A percentile compares a stretch with the other conserved stretches of the same genome.
Evolutionary conservation across 2,888 invertebrate genomes (phyloP).

Genomic region (Caenorhabditis uteleia): DNA sequence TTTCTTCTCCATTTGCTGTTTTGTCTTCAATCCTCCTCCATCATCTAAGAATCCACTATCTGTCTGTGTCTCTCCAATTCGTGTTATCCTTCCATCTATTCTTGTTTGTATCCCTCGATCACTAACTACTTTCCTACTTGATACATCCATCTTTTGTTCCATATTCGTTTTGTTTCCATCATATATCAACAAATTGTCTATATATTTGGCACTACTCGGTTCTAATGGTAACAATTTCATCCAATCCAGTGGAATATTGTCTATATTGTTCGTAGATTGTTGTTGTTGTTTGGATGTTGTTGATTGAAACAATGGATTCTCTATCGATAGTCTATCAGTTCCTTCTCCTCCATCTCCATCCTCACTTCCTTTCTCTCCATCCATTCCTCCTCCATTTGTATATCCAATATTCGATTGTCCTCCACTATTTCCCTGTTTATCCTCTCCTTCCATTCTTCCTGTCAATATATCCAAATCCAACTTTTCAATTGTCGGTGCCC

Average conservation of each 20-base stretch:
- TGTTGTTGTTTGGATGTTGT: too few relatives aligned
- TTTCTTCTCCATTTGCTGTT: too few relatives aligned
- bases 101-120: too few relatives aligned
- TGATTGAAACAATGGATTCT: slow-evolving; percentile 21
- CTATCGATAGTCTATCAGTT: too few relatives aligned
- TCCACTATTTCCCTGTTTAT: not conserved
- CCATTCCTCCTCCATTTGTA: not conserved
- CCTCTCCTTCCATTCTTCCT: not conserved
- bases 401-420: too few relatives aligned
- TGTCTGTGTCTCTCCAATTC: too few relatives aligned
- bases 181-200: slow-evolving; percentile 10
- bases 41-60: too few relatives aligned
- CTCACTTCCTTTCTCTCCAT: not conserved
- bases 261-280: not conserved
- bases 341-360: too few relatives aligned
- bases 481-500: slow-evolving; percentile 20
- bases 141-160: too few relatives aligned
- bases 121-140: too few relatives aligned
- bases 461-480: slow-evolving; percentile 15
- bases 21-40: too few relatives aligned
- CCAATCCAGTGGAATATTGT: slow-evolving; percentile 23
- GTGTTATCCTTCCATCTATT: too few relatives aligned
- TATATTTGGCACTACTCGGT: slow-evolving; percentile 4
- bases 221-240: slow-evolving; percentile 21
- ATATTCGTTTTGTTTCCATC: not conserved